Percentiles rank a stretch among this genome's conserved stretches.
Conservation (phyloP, 2,888 invertebrate genomes). For the Hypena proboscidalis region DNA sequence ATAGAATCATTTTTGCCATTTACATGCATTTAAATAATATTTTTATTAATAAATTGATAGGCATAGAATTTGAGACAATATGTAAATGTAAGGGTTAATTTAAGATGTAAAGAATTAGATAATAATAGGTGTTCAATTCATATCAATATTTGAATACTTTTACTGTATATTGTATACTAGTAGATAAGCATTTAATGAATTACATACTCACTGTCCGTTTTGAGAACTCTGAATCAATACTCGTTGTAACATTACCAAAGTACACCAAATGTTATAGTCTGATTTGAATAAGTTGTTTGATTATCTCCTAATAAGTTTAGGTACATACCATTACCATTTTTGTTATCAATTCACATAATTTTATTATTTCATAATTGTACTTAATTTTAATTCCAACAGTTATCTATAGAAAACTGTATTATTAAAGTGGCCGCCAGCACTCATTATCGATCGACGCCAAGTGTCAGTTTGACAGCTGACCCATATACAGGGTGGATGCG, state of each 20-base stretch:
- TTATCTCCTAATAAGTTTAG: no score
- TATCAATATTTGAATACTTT: constrained; percentile 42
- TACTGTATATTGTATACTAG: constrained; percentile 35
- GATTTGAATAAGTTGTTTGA: background rate
- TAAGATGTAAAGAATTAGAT: constrained; percentile 41
- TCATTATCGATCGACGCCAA: no score
- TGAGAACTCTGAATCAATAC: constrained; percentile 8
- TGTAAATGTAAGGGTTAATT: constrained; percentile 56
- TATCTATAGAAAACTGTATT: no score
- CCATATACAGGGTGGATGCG: no score
- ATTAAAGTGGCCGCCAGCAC: no score
- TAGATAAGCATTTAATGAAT: constrained; percentile 26
- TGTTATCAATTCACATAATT: background rate
- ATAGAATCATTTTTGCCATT: constrained; percentile 38
- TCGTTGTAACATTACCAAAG: constrained; percentile 22
- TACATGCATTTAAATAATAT: constrained; percentile 31
- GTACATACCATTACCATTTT: background rate
- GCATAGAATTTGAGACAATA: constrained; percentile 74
- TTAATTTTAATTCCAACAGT: constrained; percentile 29
- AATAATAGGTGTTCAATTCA: constrained; percentile 48
- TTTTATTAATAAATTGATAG: constrained; percentile 41
- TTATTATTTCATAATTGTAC: constrained; percentile 27
- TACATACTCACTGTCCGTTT: constrained; percentile 6
- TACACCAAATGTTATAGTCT: constrained; percentile 13
- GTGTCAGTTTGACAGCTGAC: no score